A percentile compares a stretch with the other conserved stretches of the same genome.
These are phyloP conservation scores for Centropristis striata DNA, from an alignment of 2,113 vertebrate genomes.

Conservation along the genomic window DNA sequence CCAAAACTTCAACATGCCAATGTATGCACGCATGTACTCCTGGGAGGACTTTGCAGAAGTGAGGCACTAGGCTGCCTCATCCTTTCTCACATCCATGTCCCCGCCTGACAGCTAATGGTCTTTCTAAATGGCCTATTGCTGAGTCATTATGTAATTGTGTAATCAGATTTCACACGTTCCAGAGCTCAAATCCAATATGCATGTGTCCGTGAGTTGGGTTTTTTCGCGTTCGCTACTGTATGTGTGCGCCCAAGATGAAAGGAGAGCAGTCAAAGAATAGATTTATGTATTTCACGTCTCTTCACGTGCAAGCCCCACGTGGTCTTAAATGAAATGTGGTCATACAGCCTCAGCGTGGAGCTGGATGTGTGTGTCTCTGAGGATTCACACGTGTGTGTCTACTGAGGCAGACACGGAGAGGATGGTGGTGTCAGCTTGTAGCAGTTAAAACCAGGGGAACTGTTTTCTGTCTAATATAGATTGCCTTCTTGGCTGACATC, in stretches of 20 bases:
- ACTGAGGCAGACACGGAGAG: conserved; percentile 40
- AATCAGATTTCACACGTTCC: conserved; percentile 81
- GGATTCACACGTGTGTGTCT: conserved; percentile 40
- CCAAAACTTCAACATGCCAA: neutral
- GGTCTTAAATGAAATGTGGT: conserved; percentile 27
- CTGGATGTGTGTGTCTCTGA: conserved; percentile 16
- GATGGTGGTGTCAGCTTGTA: conserved; percentile 60
- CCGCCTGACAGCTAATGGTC: conserved; percentile 66
- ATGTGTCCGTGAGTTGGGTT: conserved; percentile 40
- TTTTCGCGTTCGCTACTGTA: neutral
- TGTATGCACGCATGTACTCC: conserved; percentile 1
- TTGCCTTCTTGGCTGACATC: conserved; percentile 70
- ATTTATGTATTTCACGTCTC: conserved; percentile 38
- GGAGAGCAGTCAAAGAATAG: conserved; percentile 14
- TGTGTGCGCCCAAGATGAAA: conserved; percentile 12
- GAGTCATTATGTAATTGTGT: conserved; percentile 76
- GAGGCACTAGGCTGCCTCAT: conserved; percentile 38
- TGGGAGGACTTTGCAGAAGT: conserved; percentile 35
- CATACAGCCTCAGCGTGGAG: neutral
- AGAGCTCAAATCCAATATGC: conserved; percentile 60
- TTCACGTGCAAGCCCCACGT: conserved; percentile 31
- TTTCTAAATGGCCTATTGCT: conserved; percentile 67
- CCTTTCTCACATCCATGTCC: conserved; percentile 38
- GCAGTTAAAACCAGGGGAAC: conserved; percentile 58
- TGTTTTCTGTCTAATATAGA: conserved; percentile 74